These are phyloP conservation scores for Pygmarrhopalites habei DNA, from an alignment of 1,140 invertebrate genomes.

Conservation along the genomic window DNA sequence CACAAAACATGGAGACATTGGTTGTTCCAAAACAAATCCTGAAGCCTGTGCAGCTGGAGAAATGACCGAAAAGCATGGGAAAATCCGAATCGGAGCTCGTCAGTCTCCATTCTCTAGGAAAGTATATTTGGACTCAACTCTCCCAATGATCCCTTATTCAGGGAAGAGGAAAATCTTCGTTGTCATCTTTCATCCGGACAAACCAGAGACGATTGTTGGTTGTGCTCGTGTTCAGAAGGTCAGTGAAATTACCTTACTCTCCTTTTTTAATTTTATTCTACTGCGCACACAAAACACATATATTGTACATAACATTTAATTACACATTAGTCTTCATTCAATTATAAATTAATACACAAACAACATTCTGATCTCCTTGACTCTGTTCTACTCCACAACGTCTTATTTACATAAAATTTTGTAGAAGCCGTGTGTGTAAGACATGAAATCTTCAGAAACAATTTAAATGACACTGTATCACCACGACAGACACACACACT, in stretches of 20 bases:
- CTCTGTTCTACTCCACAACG: background rate
- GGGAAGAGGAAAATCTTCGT: slow-evolving; percentile 66
- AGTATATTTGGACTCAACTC: slow-evolving; percentile 23
- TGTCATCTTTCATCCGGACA: slow-evolving; percentile 72
- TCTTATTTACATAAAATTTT: too few relatives aligned
- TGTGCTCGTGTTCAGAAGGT: slow-evolving; percentile 67
- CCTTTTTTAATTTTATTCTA: background rate
- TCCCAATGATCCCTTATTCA: slow-evolving; percentile 57
- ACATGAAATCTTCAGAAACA: too few relatives aligned
- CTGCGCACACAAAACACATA: background rate
- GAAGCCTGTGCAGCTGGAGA: slow-evolving; percentile 60
- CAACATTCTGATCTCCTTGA: background rate
- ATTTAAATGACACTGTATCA: too few relatives aligned
- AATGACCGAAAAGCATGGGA: slow-evolving; percentile 66
- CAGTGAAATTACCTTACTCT: background rate
- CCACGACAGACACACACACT: too few relatives aligned
- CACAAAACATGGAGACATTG: slow-evolving; percentile 52
- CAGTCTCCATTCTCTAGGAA: slow-evolving; percentile 44
- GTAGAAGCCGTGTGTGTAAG: too few relatives aligned
- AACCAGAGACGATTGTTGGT: slow-evolving; percentile 67
- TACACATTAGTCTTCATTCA: too few relatives aligned
- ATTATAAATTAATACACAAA: background rate
- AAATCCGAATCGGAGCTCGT: slow-evolving; percentile 46
- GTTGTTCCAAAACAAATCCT: slow-evolving; percentile 43
- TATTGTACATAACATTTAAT: background rate